Conservation (phyloP, 2,797 vertebrate genomes). For the Enteromius radiatus region DNA sequence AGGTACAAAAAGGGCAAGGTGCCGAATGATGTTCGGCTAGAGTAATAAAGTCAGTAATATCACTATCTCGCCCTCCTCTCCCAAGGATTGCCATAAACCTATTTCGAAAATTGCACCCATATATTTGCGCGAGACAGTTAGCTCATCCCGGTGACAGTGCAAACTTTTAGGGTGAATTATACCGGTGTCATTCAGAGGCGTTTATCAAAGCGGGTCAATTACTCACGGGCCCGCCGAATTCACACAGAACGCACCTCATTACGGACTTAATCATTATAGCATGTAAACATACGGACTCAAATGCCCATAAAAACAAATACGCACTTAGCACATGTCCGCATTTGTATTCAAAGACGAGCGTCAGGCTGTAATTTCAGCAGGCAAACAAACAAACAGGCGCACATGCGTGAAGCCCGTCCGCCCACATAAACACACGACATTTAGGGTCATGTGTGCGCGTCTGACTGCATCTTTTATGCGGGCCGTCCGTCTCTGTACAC, state of each 20-base stretch:
- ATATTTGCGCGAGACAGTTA: conserved; percentile 80
- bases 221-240: conserved; percentile 74
- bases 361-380: conserved; percentile 19
- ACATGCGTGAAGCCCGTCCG: conserved; percentile 10
- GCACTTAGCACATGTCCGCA: conserved; percentile 3
- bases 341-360: conserved; percentile 15
- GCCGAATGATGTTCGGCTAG: conserved; percentile 75
- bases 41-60: conserved; percentile 86
- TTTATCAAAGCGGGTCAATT: conserved; percentile 82
- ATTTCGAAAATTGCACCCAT: conserved; percentile 85
- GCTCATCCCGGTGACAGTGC: conserved; percentile 80
- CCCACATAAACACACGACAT: conserved; percentile 25
- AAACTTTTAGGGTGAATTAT: conserved; percentile 85
- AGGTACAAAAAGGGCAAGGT: conserved; percentile 63
- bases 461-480: conserved; percentile 43
- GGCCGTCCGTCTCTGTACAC: conserved; percentile 37
- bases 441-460: conserved; percentile 49
- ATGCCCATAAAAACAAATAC: conserved; percentile 34
- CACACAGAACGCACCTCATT: conserved; percentile 28
- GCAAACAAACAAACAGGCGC: conserved; percentile 32
- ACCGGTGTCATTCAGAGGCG: conserved; percentile 76
- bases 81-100: conserved; percentile 84
- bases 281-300: conserved; percentile 29
- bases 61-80: conserved; percentile 81
- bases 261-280: conserved; percentile 20